These are phyloP conservation scores for Henricia sp. DNA, from an alignment of 53 echinoderm and acorn worm genomes.

Conservation along the genomic window DNA sequence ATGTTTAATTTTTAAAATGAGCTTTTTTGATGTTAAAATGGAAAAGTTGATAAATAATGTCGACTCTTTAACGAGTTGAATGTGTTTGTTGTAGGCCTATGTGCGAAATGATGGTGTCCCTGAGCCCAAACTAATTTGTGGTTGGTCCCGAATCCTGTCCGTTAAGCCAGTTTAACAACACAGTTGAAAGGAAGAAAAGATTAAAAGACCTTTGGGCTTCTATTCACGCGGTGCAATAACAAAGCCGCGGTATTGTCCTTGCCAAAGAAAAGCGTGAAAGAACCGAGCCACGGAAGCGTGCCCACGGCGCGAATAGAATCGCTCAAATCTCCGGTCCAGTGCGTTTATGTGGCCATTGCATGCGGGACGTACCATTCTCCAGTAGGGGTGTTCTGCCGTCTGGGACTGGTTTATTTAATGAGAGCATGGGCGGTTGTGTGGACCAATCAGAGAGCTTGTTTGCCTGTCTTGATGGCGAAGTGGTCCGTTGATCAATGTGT, in stretches of 20 bases:
- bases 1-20: too few species aligned
- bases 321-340: constrained; percentile 26
- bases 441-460: constrained; percentile 56
- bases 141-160: constrained; percentile 45
- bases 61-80: too few species aligned
- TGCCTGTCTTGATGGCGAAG: constrained; percentile 51
- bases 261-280: constrained; percentile 41
- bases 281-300: constrained; percentile 33
- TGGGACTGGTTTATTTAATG: constrained; percentile 43
- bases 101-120: background rate
- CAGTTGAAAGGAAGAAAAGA: constrained; percentile 41
- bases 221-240: constrained; percentile 44
- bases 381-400: constrained; percentile 1
- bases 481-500: constrained; percentile 60
- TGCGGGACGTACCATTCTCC: constrained; percentile 40
- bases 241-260: constrained; percentile 46
- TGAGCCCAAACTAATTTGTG: background rate
- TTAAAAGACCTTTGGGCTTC: constrained; percentile 42
- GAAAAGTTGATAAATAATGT: too few species aligned
- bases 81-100: too few species aligned
- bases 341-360: constrained; percentile 25
- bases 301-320: constrained; percentile 56
- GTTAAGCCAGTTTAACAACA: constrained; percentile 51
- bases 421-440: constrained; percentile 37
- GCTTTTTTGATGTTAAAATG: too few species aligned